These are phyloP conservation scores for Lochmaea crataegi DNA, from an alignment of 2,888 invertebrate genomes.

Conservation along the genomic window DNA sequence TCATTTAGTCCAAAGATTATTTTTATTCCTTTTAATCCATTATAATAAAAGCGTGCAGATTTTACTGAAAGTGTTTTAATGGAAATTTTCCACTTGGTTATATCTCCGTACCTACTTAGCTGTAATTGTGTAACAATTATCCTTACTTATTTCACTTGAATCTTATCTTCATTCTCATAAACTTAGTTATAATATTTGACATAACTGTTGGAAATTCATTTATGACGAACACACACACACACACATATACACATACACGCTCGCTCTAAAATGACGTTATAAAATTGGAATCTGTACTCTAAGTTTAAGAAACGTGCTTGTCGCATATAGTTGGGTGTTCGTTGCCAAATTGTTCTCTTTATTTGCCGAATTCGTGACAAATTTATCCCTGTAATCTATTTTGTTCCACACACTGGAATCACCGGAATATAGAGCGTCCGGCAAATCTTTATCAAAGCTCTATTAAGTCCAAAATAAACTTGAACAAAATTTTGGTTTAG, in stretches of 20 bases:
- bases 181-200: background rate
- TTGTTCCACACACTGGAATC: background rate
- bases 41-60: too few relatives aligned
- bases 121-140: background rate
- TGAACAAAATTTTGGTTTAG: background rate
- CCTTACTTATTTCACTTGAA: background rate
- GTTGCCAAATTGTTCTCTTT: constrained; percentile 1
- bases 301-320: constrained; percentile 5
- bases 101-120: background rate
- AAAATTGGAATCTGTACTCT: background rate
- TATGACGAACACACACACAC: background rate
- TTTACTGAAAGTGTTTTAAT: too few relatives aligned
- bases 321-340: constrained; percentile 6
- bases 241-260: background rate
- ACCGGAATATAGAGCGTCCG: background rate
- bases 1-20: too few relatives aligned
- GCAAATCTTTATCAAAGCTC: constrained; percentile 4
- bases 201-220: background rate
- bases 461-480: background rate
- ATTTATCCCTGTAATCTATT: constrained; percentile 2
- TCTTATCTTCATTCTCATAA: background rate
- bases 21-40: too few relatives aligned
- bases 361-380: constrained; percentile 7
- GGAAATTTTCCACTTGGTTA: background rate
- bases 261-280: background rate